Conservation (phyloP, 2,888 invertebrate genomes). For the Cistogaster globosa region DNA sequence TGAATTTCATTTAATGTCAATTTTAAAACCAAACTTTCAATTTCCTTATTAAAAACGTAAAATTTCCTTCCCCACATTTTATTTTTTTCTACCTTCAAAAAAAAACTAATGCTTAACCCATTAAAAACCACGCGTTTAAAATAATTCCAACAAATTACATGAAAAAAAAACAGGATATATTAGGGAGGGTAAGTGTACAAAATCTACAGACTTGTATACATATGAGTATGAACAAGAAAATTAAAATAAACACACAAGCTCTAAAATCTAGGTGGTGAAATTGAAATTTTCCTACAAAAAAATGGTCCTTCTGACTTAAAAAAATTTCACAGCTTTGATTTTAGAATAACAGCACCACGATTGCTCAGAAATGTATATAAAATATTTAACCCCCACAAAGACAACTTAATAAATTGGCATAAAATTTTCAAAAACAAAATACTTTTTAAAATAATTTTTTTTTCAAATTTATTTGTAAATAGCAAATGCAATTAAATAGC, state of each 20-base stretch:
- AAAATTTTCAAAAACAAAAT: background rate
- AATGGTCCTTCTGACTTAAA: no score
- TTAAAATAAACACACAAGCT: constrained; percentile 26
- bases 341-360: constrained; percentile 26
- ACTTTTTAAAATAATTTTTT: background rate
- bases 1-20: constrained; percentile 12
- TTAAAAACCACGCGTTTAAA: constrained; percentile 60
- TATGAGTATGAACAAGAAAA: constrained; percentile 1
- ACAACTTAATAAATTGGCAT: background rate
- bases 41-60: constrained; percentile 57
- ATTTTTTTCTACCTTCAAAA: constrained; percentile 68
- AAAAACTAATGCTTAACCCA: constrained; percentile 73
- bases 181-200: constrained; percentile 83
- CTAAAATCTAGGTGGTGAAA: constrained; percentile 10
- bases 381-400: background rate
- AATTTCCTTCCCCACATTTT: constrained; percentile 58
- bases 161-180: constrained; percentile 81
- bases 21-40: constrained; percentile 59
- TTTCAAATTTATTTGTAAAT: no score
- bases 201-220: constrained; percentile 30
- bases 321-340: constrained; percentile 13
- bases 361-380: constrained; percentile 16
- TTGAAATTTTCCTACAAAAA: constrained; percentile 1
- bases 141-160: constrained; percentile 41
- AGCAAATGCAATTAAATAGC: no score